These are phyloP conservation scores for Hoplodrina blanda DNA, from an alignment of 2,888 invertebrate genomes.

Conservation along the genomic window DNA sequence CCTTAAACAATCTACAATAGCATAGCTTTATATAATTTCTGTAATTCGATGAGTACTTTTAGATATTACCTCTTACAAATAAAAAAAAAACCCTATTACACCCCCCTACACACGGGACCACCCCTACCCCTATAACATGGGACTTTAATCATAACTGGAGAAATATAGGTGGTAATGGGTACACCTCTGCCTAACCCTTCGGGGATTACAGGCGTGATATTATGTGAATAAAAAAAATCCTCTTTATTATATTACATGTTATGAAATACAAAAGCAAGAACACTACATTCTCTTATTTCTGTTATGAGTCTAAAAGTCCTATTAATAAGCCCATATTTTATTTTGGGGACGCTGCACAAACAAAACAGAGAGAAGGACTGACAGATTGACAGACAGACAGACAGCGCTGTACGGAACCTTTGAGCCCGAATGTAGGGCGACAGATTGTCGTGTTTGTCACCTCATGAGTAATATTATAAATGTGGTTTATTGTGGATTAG, in stretches of 20 bases:
- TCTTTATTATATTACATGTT: not conserved
- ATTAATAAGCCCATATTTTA: constrained; percentile 41
- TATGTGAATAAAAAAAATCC: no score
- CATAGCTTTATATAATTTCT: no score
- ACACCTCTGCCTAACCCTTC: no score
- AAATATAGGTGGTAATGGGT: no score
- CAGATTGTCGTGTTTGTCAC: constrained; percentile 49
- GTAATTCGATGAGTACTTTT: no score
- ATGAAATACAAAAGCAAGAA: not conserved
- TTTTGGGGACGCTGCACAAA: constrained; percentile 44
- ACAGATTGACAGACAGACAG: constrained; percentile 61
- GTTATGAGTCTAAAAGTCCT: constrained; percentile 22
- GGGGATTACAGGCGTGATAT: no score
- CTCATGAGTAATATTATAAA: constrained; percentile 9
- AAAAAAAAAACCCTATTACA: no score
- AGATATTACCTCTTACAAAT: no score
- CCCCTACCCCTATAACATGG: no score
- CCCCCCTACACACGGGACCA: no score
- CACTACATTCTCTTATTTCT: not conserved
- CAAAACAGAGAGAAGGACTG: constrained; percentile 49
- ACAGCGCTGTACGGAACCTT: constrained; percentile 59
- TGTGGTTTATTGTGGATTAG: constrained; percentile 17
- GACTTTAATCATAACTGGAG: no score
- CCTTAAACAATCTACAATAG: no score
- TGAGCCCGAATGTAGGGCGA: constrained; percentile 61